Conservation (phyloP, 2,113 vertebrate genomes). For the Alexandromys fortis region DNA sequence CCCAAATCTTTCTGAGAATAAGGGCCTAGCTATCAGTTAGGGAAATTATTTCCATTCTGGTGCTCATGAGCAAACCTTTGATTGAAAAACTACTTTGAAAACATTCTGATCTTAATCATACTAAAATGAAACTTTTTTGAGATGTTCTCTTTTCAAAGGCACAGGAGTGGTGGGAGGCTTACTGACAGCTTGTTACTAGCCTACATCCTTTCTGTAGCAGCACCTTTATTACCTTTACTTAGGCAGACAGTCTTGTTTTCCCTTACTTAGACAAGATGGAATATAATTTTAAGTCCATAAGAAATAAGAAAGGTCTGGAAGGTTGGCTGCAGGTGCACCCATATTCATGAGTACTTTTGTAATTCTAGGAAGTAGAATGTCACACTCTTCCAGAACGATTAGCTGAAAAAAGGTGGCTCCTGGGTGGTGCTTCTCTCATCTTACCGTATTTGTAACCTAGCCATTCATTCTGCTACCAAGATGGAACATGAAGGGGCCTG, state of each 20-base stretch:
- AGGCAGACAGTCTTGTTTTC: slow-evolving; percentile 22
- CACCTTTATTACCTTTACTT: neutral
- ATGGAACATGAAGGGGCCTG: neutral
- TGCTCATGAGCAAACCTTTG: slow-evolving; percentile 24
- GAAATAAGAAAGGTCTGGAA: neutral
- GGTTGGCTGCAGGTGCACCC: neutral
- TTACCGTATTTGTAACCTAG: neutral
- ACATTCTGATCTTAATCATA: slow-evolving; percentile 41
- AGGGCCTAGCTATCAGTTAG: neutral
- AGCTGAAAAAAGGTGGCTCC: neutral
- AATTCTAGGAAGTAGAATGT: neutral
- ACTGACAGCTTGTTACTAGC: slow-evolving; percentile 45
- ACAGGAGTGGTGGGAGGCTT: neutral
- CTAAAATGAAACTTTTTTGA: slow-evolving; percentile 36
- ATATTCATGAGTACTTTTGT: neutral
- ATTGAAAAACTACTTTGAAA: slow-evolving; percentile 59
- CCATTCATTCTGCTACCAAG: neutral
- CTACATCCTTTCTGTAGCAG: neutral
- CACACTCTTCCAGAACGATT: neutral
- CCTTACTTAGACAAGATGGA: neutral
- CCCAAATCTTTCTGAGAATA: neutral
- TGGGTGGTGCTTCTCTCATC: neutral
- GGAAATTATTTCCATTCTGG: slow-evolving; percentile 22
- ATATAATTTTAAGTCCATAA: neutral
- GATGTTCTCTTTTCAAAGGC: slow-evolving; percentile 47